Percentiles rank a stretch among this genome's conserved stretches.
Evolutionary conservation across 2,888 invertebrate species (phyloP).

Genomic region (Tenthredo scrophulariae): DNA sequence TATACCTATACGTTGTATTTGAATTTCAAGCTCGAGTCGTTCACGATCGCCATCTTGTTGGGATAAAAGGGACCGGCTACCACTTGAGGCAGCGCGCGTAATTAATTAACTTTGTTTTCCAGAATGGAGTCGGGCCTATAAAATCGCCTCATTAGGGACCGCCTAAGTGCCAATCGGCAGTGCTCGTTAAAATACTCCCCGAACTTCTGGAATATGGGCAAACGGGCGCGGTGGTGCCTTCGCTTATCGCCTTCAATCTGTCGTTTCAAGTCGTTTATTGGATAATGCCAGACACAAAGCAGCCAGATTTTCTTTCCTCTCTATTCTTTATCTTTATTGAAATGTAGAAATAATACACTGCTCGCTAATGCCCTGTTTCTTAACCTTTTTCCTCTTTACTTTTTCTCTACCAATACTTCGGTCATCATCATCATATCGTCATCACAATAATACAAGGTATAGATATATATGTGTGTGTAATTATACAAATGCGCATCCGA

Average conservation of each 20-base stretch:
- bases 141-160: constrained; percentile 70
- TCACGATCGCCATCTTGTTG: constrained; percentile 43
- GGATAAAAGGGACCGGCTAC: constrained; percentile 51
- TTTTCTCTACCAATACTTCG: constrained; percentile 4
- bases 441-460: constrained; percentile 17
- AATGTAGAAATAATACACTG: constrained; percentile 48
- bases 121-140: constrained; percentile 65
- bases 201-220: constrained; percentile 59
- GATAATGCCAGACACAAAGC: constrained; percentile 50
- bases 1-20: constrained; percentile 7
- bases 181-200: constrained; percentile 65
- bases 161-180: constrained; percentile 65
- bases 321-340: constrained; percentile 46
- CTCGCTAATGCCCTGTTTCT: constrained; percentile 29
- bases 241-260: constrained; percentile 54
- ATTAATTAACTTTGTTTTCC: constrained; percentile 68
- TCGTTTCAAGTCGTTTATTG: constrained; percentile 53
- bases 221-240: constrained; percentile 24
- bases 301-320: constrained; percentile 48
- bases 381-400: background rate
- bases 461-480: background rate
- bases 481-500: constrained; percentile 22
- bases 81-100: constrained; percentile 49
- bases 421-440: background rate
- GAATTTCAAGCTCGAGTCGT: constrained; percentile 22